These are phyloP conservation scores for Zaprionus obscuricornis DNA, from an alignment of 2,888 invertebrate genomes.

Conservation along the genomic window DNA sequence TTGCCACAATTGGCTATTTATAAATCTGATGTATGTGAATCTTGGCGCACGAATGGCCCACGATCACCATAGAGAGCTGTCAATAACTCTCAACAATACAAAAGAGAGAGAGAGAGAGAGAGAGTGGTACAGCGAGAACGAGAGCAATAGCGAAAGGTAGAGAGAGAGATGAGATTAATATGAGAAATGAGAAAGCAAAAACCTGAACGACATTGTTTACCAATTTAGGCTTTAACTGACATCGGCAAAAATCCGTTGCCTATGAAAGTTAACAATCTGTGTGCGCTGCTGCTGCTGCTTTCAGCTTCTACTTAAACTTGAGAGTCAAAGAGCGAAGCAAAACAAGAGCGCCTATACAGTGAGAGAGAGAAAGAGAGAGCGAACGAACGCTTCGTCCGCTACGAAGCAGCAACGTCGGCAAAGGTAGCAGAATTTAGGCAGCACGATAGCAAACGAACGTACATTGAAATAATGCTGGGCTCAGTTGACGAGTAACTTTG, in stretches of 20 bases:
- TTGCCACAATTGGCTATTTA: conserved; percentile 61
- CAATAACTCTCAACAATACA: conserved; percentile 1
- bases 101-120: conserved; percentile 12
- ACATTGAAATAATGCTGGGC: conserved; percentile 35
- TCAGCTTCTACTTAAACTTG: neutral
- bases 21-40: conserved; percentile 74
- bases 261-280: conserved; percentile 35
- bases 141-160: conserved; percentile 2
- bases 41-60: conserved; percentile 36
- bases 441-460: conserved; percentile 19
- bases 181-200: conserved; percentile 11
- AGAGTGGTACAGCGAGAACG: conserved; percentile 7
- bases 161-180: neutral
- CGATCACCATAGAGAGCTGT: conserved; percentile 44
- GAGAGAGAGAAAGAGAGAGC: conserved; percentile 2
- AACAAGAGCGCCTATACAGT: conserved; percentile 6
- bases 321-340: neutral
- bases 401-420: conserved; percentile 14
- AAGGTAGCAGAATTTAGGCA: conserved; percentile 32
- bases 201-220: conserved; percentile 39
- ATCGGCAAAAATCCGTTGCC: conserved; percentile 25
- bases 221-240: conserved; percentile 65
- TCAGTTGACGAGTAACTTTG: conserved; percentile 71
- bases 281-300: conserved; percentile 14
- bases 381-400: conserved; percentile 14